phyloP scores from a whole-genome alignment of 2,797 vertebrate species.

The Gambusia yucatana region DNA sequence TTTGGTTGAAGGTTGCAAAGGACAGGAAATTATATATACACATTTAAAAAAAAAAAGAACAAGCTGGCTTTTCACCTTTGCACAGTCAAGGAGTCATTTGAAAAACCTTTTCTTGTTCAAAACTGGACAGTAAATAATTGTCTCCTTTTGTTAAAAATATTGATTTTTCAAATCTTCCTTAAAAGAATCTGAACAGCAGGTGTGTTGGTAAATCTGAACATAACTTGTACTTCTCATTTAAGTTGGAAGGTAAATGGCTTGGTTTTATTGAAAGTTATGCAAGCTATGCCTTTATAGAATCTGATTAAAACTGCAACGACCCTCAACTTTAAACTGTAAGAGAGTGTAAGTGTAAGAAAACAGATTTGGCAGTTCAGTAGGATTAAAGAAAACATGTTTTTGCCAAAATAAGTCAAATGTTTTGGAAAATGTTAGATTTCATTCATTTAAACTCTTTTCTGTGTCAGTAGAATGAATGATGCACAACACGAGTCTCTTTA shows the following conservation, averaged over 20 bases:
- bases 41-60: background rate
- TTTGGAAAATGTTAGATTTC: conserved; percentile 2
- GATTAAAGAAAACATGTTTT: conserved; percentile 7
- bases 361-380: conserved; percentile 5
- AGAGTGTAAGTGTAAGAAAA: background rate
- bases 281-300: background rate
- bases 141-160: background rate
- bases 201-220: background rate
- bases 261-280: conserved; percentile 4
- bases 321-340: background rate
- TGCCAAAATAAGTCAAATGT: conserved; percentile 2
- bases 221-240: background rate
- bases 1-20: background rate
- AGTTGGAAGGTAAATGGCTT: conserved; percentile 4
- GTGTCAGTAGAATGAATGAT: conserved; percentile 9
- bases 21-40: background rate
- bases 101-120: background rate
- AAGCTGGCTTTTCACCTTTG: background rate
- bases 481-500: conserved; percentile 26
- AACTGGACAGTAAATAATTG: background rate
- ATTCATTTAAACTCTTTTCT: conserved; percentile 14
- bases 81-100: background rate
- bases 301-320: background rate
- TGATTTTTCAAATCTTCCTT: background rate
- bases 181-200: background rate